Conservation (phyloP, 2,797 vertebrate genomes). For the Macrochelys suwanniensis region DNA sequence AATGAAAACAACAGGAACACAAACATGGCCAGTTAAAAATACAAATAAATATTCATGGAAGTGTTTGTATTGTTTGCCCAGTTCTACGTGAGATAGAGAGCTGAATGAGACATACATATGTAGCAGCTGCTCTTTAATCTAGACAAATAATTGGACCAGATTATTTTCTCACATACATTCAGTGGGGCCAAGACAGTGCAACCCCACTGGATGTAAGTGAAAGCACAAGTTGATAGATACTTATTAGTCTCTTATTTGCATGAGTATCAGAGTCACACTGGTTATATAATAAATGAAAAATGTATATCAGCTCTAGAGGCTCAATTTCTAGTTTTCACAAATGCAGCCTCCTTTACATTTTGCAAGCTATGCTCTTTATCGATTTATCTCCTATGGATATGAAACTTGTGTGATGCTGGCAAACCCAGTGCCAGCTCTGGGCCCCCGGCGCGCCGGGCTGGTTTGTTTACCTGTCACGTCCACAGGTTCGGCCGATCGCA, state of each 20-base stretch:
- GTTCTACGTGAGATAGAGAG: neutral
- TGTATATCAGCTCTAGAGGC: constrained; percentile 44
- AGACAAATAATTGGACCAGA: neutral
- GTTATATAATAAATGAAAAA: constrained; percentile 35
- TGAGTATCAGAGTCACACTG: constrained; percentile 19
- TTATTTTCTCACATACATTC: neutral
- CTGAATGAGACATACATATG: neutral
- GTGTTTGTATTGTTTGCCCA: neutral
- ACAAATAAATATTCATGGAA: neutral
- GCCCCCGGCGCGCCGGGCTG: no score
- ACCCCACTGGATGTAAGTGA: neutral
- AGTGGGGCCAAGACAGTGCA: constrained; percentile 12
- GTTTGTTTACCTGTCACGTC: no score
- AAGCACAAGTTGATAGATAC: constrained; percentile 2
- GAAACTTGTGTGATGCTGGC: neutral
- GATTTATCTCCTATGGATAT: constrained; percentile 25
- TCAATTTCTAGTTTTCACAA: constrained; percentile 28
- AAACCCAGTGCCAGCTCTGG: neutral
- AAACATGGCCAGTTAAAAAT: neutral
- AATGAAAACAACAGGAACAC: neutral
- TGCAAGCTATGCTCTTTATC: constrained; percentile 1
- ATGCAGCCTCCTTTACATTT: constrained; percentile 1
- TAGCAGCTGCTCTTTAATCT: neutral
- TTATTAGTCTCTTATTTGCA: constrained; percentile 48
- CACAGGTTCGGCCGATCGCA: no score